Evolutionary conservation across 2,888 invertebrate species (phyloP).

Genomic region (Merodon equestris): DNA sequence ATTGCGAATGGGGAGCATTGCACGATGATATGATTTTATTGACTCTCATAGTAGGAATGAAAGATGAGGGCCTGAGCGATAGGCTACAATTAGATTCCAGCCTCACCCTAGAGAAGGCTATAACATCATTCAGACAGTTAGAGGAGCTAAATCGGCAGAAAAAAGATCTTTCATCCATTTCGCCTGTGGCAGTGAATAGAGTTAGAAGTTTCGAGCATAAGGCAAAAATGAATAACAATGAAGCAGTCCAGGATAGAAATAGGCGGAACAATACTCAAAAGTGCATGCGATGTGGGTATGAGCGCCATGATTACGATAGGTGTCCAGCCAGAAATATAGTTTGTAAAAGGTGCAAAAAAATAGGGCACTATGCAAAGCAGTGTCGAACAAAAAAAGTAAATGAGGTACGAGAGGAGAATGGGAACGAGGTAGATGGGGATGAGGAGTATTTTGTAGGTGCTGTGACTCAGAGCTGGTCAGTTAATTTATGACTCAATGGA

Average conservation of each 20-base stretch:
- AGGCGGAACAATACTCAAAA: background rate
- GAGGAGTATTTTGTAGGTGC: conserved; percentile 24
- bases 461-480: conserved; percentile 17
- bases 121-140: conserved; percentile 6
- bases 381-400: conserved; percentile 17
- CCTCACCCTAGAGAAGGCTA: conserved; percentile 17
- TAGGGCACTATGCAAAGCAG: conserved; percentile 5
- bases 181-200: conserved; percentile 5
- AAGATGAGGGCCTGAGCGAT: conserved; percentile 14
- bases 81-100: conserved; percentile 13
- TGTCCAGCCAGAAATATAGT: conserved; percentile 11
- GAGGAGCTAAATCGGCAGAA: background rate
- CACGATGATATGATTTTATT: conserved; percentile 18
- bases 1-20: conserved; percentile 19
- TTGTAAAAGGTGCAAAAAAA: conserved; percentile 25
- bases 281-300: conserved; percentile 30
- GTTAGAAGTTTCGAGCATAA: conserved; percentile 10
- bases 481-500: conserved; percentile 29
- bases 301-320: conserved; percentile 23
- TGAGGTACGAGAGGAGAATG: conserved; percentile 22
- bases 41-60: conserved; percentile 17
- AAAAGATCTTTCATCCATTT: too few species aligned
- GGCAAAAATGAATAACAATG: background rate
- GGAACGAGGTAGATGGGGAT: too few species aligned
- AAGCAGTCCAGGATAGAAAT: background rate